Conservation (phyloP, 2,113 vertebrate species). For the Shinisaurus crocodilurus region DNA sequence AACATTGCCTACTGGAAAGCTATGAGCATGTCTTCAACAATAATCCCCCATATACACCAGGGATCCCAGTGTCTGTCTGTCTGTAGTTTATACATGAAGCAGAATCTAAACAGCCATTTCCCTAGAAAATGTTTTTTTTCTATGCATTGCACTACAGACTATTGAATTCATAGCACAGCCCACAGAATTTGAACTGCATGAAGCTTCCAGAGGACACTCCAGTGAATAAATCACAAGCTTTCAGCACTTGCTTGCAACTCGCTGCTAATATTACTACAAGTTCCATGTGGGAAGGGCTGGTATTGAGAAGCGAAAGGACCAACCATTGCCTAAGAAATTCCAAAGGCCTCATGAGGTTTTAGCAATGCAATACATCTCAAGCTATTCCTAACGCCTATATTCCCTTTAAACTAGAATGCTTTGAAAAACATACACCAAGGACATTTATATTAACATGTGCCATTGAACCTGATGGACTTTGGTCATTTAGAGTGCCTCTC, state of each 20-base stretch:
- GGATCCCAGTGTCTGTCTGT: background rate
- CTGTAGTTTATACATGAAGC: background rate
- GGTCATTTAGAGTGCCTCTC: background rate
- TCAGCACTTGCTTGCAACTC: background rate
- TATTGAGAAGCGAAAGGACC: background rate
- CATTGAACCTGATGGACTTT: slow-evolving; percentile 4
- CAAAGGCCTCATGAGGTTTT: background rate
- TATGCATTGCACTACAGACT: background rate
- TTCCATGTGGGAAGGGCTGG: background rate
- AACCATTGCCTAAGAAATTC: background rate
- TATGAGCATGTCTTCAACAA: background rate
- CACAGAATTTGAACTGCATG: background rate
- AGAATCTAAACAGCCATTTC: background rate
- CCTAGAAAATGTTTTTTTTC: background rate
- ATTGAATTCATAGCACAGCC: background rate
- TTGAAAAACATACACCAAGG: background rate
- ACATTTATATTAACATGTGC: background rate
- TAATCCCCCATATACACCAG: background rate
- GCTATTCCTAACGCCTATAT: background rate
- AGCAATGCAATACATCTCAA: background rate
- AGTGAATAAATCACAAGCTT: background rate
- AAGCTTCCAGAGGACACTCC: background rate
- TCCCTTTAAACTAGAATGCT: background rate
- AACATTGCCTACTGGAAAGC: background rate
- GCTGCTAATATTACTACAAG: background rate